Evolutionary conservation across 1,140 invertebrate genomes (phyloP).

Genomic region (Drosophila aff.): DNA sequence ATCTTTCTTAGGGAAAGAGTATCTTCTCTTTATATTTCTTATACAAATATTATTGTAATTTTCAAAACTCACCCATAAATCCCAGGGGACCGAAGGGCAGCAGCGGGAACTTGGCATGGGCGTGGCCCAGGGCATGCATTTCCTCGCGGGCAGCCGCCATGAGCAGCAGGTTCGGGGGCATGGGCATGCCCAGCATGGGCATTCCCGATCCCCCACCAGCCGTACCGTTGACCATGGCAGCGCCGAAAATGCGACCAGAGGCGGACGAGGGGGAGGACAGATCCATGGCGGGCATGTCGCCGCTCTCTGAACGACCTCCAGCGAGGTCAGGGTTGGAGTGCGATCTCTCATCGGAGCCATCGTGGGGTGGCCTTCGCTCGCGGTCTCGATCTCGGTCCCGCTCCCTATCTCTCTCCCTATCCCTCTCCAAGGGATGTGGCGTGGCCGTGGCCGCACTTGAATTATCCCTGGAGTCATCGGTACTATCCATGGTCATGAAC

Average conservation of each 20-base stretch:
- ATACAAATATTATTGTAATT: not conserved
- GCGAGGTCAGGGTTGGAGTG: conserved; percentile 53
- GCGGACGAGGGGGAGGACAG: conserved; percentile 63
- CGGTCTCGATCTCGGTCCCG: conserved; percentile 1
- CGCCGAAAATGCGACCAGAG: conserved; percentile 53
- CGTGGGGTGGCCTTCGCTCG: conserved; percentile 24
- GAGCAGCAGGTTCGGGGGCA: conserved; percentile 77
- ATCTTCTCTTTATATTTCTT: not conserved
- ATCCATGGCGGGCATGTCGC: conserved; percentile 72
- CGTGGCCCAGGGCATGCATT: conserved; percentile 71
- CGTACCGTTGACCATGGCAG: conserved; percentile 44
- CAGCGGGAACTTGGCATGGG: conserved; percentile 87
- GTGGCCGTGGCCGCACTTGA: conserved; percentile 60
- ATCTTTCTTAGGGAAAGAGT: not conserved
- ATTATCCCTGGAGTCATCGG: conserved; percentile 78
- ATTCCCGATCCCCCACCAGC: conserved; percentile 32
- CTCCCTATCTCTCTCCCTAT: conserved; percentile 26
- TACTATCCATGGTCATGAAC: conserved; percentile 84
- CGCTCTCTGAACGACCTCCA: conserved; percentile 43
- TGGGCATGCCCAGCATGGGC: conserved; percentile 68
- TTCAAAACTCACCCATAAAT: conserved; percentile 86
- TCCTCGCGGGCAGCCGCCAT: conserved; percentile 82
- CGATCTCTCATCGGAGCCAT: conserved; percentile 54
- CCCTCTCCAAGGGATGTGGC: conserved; percentile 49
- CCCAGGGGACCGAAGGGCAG: conserved; percentile 92